A percentile compares a stretch with the other conserved stretches of the same genome.
These are phyloP conservation scores for Oryzias woworae DNA, from an alignment of 2,113 vertebrate genomes.

Conservation along the genomic window DNA sequence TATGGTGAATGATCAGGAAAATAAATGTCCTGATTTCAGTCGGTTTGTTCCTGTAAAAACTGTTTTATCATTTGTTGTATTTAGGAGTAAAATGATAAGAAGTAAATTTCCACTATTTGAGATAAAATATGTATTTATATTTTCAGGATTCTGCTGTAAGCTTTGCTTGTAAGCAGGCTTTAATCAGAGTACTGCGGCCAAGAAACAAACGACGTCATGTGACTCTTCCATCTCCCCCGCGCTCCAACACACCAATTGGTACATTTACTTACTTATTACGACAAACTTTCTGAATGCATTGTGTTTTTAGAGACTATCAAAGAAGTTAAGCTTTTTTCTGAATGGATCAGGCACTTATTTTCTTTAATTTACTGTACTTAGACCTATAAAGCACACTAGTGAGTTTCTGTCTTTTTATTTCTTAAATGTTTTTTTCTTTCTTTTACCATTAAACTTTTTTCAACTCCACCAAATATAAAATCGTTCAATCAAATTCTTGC, in stretches of 20 bases:
- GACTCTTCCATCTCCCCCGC: conserved; percentile 94
- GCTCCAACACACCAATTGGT: conserved; percentile 98
- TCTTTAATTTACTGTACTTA: no score
- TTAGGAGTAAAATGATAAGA: neutral
- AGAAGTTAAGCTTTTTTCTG: neutral
- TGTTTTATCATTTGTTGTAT: neutral
- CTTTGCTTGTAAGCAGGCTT: conserved; percentile 97
- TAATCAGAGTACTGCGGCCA: conserved; percentile 94
- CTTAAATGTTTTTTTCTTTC: no score
- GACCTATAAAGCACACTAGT: no score
- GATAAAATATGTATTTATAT: conserved; percentile 22
- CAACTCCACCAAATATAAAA: no score
- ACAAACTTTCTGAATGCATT: neutral
- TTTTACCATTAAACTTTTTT: no score
- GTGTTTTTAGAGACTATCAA: neutral
- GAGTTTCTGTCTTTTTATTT: no score
- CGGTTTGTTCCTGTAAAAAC: neutral
- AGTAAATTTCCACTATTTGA: conserved; percentile 19
- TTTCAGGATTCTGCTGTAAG: conserved; percentile 92
- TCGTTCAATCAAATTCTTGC: no score
- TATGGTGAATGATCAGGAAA: neutral
- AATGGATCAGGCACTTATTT: no score
- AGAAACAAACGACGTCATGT: conserved; percentile 95
- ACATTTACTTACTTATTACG: conserved; percentile 32
- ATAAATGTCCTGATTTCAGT: neutral